Base-by-base conservation (phyloP, 2,888 invertebrate species). In the Cylindroiulus punctatus region DNA sequence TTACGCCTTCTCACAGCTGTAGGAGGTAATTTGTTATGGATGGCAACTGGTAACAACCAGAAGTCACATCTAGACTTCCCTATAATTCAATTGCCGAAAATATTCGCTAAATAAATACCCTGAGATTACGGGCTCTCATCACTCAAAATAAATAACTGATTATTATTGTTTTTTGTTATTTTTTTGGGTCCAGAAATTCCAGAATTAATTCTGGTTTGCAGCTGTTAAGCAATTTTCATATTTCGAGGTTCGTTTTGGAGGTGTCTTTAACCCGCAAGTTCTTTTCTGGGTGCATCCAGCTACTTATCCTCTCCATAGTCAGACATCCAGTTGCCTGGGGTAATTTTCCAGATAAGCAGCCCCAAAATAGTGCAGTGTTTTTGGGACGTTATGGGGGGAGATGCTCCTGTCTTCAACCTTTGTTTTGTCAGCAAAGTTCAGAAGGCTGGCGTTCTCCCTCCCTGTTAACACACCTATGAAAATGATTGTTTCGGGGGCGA, bases 321-420 rank as follows among this genome's bases (percentile, higher is more conserved):
- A 57, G 57, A 57, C 57, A 57, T 57, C 22, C 57, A 57, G 57
- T 22, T 22, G 57, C 57, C 57, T 22, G 57, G 57, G 22, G 57
- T 57, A 57, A 57, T 22, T 57, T 57, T 57, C 57, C 22, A 57
- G 57, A 57, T 57, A 57, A 57, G 57, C 57, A 57, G 57, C 22
- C n/a, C 57, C 57, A 57, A 57, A 57, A 57, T 57, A 57, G 57
- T 22, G 57, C 22, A 4, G 0, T 57, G 57, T 57, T 57, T 22
- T 57, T 57, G 57, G 22, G 22, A 57, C n/a, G 22, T 5, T 22
- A 57, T 4, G 3, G 57, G 57, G 22, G 57, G 57, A 57, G 57
- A 57, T 57, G 57, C 57, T 57, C 57, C 57, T 57, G 57, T 57
- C 22, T 57, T 57, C 22, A 22, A 57, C 47, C 57, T 57, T 57